These are phyloP conservation scores for Drosophila imparisetae DNA, from an alignment of 2,888 invertebrate species.

Conservation along the genomic window DNA sequence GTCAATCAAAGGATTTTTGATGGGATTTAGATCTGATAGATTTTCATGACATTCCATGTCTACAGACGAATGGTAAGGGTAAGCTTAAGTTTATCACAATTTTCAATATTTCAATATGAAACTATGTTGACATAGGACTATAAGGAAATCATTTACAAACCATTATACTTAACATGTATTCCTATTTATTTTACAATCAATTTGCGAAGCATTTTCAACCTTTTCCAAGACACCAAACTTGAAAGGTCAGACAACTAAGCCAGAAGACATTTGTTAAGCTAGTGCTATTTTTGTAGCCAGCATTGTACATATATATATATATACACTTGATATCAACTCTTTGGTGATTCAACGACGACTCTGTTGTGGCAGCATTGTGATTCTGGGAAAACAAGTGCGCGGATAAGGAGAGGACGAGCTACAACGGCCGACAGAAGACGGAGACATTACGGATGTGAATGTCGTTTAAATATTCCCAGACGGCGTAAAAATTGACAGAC, in stretches of 20 bases:
- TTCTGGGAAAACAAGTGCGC: slow-evolving; percentile 71
- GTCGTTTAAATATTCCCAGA: slow-evolving; percentile 75
- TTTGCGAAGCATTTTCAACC: neutral
- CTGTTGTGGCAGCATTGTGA: slow-evolving; percentile 6
- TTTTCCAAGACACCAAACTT: neutral
- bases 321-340: slow-evolving; percentile 28
- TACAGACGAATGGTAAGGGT: neutral
- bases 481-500: slow-evolving; percentile 77
- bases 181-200: neutral
- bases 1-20: neutral
- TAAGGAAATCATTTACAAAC: neutral
- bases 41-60: neutral
- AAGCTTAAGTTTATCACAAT: neutral
- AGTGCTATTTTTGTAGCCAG: neutral
- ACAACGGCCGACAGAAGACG: slow-evolving; percentile 9
- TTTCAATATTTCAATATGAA: neutral
- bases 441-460: slow-evolving; percentile 68
- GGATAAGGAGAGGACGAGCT: slow-evolving; percentile 47
- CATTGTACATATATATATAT: neutral
- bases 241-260: neutral
- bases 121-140: neutral
- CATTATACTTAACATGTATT: neutral
- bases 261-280: neutral
- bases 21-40: neutral
- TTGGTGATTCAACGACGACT: slow-evolving; percentile 45